Percentiles rank a stretch among this genome's conserved stretches.
Conservation (phyloP, 1,140 invertebrate species). For the Drosophila watanabei region DNA sequence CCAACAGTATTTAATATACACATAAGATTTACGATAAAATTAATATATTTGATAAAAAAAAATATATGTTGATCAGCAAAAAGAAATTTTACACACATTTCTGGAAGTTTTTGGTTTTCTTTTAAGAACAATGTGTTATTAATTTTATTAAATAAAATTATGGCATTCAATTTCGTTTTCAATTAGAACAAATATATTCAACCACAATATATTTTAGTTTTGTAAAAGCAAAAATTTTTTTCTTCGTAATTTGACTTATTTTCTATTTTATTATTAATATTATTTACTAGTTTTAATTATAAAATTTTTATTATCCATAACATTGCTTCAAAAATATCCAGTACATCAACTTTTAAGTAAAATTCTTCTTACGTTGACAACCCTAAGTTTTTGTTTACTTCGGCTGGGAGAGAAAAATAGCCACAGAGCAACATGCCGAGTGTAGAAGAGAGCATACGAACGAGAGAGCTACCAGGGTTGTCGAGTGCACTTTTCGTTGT, state of each 20-base stretch:
- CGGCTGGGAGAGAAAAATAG: conserved; percentile 22
- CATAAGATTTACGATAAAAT: not conserved
- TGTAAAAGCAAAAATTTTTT: too few relatives aligned
- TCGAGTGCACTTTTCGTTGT: conserved; percentile 50
- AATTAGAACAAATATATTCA: too few relatives aligned
- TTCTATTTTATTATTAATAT: too few relatives aligned
- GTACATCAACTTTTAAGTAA: too few relatives aligned
- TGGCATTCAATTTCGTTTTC: too few relatives aligned
- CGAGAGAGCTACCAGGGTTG: conserved; percentile 31
- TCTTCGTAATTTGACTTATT: too few relatives aligned
- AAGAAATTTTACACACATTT: not conserved
- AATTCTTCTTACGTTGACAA: conserved; percentile 12
- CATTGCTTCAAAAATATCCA: too few relatives aligned
- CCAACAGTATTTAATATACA: conserved; percentile 1
- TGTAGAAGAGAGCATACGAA: conserved; percentile 14
- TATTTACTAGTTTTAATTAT: too few relatives aligned
- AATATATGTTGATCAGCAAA: not conserved
- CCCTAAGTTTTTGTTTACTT: conserved; percentile 70
- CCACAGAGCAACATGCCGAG: conserved; percentile 13
- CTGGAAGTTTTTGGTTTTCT: not conserved
- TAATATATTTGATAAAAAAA: not conserved
- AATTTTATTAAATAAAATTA: not conserved
- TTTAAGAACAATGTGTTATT: too few relatives aligned
- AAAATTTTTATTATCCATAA: too few relatives aligned
- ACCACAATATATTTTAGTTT: too few relatives aligned